A percentile compares a stretch with the other conserved stretches of the same genome.
Conservation (phyloP, 2,113 vertebrate genomes). For the Isurus oxyrinchus region DNA sequence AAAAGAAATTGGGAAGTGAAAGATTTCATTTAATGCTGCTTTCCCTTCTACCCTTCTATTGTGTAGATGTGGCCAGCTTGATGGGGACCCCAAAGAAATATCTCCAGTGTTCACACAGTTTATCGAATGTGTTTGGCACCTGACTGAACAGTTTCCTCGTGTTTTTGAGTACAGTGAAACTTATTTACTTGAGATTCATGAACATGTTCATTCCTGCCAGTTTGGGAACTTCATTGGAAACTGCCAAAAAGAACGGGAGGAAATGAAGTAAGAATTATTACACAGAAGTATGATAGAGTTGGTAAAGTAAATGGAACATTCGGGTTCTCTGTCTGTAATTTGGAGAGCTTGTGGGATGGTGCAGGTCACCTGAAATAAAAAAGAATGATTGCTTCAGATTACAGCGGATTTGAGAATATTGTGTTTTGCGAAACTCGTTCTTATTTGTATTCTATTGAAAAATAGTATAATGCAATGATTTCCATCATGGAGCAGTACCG, state of each 20-base stretch:
- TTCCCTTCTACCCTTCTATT: not conserved
- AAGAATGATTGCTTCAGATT: not conserved
- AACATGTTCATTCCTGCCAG: slow-evolving; percentile 93
- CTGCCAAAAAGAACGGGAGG: slow-evolving; percentile 86
- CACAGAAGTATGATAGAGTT: not conserved
- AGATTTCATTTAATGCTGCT: not conserved
- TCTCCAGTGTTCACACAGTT: slow-evolving; percentile 96
- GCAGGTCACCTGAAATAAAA: not conserved
- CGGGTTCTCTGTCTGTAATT: not conserved
- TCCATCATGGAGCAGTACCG: not conserved
- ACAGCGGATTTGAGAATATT: not conserved
- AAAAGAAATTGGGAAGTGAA: not conserved
- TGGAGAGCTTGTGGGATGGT: not conserved
- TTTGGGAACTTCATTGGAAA: slow-evolving; percentile 97
- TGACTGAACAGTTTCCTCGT: slow-evolving; percentile 85
- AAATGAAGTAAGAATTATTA: slow-evolving; percentile 72
- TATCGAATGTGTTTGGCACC: slow-evolving; percentile 90
- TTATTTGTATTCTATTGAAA: not conserved
- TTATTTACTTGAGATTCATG: slow-evolving; percentile 96
- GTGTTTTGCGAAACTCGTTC: not conserved
- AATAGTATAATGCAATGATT: not conserved
- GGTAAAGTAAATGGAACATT: not conserved
- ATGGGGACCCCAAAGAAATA: slow-evolving; percentile 86
- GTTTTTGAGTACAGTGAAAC: slow-evolving; percentile 92
- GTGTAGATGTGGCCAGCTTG: slow-evolving; percentile 85